Evolutionary conservation across 2,797 vertebrate genomes (phyloP).

Genomic region (Pseudochaenichthys georgianus): DNA sequence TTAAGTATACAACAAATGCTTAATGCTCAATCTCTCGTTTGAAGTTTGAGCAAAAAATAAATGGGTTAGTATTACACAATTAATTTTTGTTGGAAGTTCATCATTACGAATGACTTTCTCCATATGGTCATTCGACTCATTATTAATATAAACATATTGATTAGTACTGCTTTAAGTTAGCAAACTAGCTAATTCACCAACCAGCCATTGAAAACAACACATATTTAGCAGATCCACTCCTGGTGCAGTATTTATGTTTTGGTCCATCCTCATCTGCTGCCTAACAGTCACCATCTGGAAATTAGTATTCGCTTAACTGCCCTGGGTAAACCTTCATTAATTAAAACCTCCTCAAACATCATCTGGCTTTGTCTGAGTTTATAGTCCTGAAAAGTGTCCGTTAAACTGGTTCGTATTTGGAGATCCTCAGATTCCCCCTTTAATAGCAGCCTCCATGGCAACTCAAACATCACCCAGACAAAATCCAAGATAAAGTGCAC

Average conservation of each 20-base stretch:
- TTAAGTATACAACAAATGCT: too few species aligned
- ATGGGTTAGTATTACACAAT: too few species aligned
- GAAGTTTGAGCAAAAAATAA: too few species aligned
- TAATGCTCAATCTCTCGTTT: too few species aligned
- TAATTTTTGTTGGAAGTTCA: too few species aligned
- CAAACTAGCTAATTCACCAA: neutral
- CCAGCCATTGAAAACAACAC: conserved; percentile 10
- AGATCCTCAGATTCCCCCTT: conserved; percentile 1
- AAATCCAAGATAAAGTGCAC: conserved; percentile 5
- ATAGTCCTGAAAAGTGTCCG: neutral
- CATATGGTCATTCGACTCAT: too few species aligned
- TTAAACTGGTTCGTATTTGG: neutral
- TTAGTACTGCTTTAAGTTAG: neutral
- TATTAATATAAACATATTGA: neutral
- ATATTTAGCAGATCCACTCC: neutral
- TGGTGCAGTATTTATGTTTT: neutral
- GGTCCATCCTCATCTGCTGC: neutral
- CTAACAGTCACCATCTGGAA: conserved; percentile 1
- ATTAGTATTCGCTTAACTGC: neutral
- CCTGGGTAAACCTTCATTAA: conserved; percentile 10
- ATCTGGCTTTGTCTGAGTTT: neutral
- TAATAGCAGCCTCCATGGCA: neutral
- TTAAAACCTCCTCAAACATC: conserved; percentile 29
- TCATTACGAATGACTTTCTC: too few species aligned
- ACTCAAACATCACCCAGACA: conserved; percentile 16